Evolutionary conservation across 1,140 invertebrate species (phyloP), one percentile per base, ranked within the genome.

Genomic region (Musca vetustissima): DNA sequence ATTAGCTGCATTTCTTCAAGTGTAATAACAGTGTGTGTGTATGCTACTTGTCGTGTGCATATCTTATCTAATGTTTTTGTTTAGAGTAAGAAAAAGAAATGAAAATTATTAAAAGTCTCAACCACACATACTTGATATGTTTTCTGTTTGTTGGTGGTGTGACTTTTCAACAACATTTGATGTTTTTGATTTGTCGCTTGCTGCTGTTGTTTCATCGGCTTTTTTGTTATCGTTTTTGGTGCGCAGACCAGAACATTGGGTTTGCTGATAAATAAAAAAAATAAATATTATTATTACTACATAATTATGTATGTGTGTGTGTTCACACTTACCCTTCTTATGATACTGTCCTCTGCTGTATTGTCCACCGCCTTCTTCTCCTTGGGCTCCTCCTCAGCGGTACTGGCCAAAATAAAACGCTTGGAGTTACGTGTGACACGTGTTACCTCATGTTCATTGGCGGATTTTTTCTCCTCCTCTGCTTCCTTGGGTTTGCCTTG

Each of bases 341-440:
- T 36, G 19, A 61, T 19, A 21, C 57, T 61, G 17, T 61, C 57
- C 17, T 61, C 57, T 1, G 25, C 57, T 1, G 25, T 11, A 43
- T 19, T 36, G 17, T 8, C 32, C 2, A 36, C 11, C 28, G n/a
- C n/a, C n/a, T n/a, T n/a, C n/a, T 61, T 61, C 7, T 61, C 57
- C 36, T 61, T 61, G 2, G 57, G 57, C 13, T 61, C 57, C 2
- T 61, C 57, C 3, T 61, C 28, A 2, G 28, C 9, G 0, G 13
- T 4, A n/a, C n/a, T n/a, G n/a, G 28, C 17, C 14, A 28, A 59
- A 4, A 32, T 32, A 28, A n/a, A n/a, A 4, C 55, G 13, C 4
- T 59, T 59, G n/a, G 55, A 59, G n/a, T 59, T 59, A 15, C 55
- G 55, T 17, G 55, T 59, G 32, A 8, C 32, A 6, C 55, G 55